Evolutionary conservation across 2,113 vertebrate species (phyloP), one percentile per base, ranked within the genome.

Genomic region (Sterrhoptilus dennistouni): DNA sequence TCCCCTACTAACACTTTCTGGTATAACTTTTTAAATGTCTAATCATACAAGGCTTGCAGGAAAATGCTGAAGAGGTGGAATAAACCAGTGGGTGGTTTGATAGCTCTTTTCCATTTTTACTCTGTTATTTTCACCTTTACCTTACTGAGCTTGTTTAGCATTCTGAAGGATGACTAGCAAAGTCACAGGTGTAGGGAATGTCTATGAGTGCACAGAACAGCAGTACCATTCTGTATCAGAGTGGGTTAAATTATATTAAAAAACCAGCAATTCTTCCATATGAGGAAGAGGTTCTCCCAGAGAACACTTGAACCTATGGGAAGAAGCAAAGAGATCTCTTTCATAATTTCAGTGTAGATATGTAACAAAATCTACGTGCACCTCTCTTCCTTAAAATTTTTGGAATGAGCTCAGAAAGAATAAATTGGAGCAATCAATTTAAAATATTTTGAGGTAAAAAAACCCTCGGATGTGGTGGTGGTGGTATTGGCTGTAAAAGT

Each of bases 251-350:
- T 54, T 35, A n/a, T 5, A 47, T 7, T 14, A 42, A 45, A 75
- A 8, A 52, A 75, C 16, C 4, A 29, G 4, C 16, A 85, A 59
- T 68, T 64, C 25, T 82, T 71, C 18, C 1, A 7, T 28, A 42
- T 5, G 35, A 70, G 53, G 29, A 69, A 89, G 12, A 2, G 1
- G 1, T 42, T 82, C 11, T 63, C 3, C 75, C 33, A 27, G 21
- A 17, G 13, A 64, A 19, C 14, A 19, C 0, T 0, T 59, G 47
- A 70, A 79, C 14, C 11, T 25, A 27, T 1, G 7, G 20, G 38
- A 75, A 85, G 27, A 90, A 54, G 17, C 17, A 66, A 47, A 78
- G 8, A 57, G 10, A 22, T 33, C 21, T 57, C 12, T 35, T 21
- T 36, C 13, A n/a, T 11, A 24, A 16, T 76, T 70, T 79, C 49